Percentiles rank a stretch among this genome's conserved stretches.
Conservation (phyloP, 2,888 invertebrate genomes). For the Ceriagrion tenellum region DNA sequence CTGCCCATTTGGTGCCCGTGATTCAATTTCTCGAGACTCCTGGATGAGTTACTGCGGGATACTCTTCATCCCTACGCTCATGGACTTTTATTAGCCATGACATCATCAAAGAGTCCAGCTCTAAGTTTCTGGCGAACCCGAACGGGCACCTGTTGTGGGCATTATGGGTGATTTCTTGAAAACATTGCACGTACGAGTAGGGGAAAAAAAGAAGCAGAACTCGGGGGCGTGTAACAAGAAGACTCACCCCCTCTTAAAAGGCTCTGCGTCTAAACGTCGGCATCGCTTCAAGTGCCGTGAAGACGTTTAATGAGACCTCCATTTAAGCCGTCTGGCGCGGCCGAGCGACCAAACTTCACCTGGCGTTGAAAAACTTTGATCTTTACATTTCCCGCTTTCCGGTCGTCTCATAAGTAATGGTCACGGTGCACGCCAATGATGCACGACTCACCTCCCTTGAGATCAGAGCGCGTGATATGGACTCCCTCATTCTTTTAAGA, state of each 20-base stretch:
- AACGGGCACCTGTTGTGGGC: background rate
- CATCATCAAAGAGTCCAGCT: background rate
- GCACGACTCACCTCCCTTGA: background rate
- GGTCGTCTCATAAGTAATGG: background rate
- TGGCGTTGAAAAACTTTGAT: background rate
- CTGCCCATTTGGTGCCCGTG: too few relatives aligned
- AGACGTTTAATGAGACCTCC: background rate
- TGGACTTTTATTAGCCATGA: background rate
- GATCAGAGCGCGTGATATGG: background rate
- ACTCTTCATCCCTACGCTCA: background rate
- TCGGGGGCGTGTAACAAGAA: background rate
- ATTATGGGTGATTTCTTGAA: background rate
- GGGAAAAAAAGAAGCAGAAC: background rate
- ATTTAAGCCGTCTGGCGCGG: background rate
- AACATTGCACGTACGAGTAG: background rate
- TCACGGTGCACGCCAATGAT: background rate
- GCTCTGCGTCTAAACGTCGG: background rate
- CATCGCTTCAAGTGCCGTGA: background rate
- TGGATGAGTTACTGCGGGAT: too few relatives aligned
- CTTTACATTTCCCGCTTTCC: conserved; percentile 7
- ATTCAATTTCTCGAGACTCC: too few relatives aligned
- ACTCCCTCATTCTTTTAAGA: background rate
- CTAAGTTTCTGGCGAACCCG: background rate
- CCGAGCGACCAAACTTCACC: background rate
- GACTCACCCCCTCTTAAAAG: background rate